Conservation (phyloP, 2,113 vertebrate species). For the Edolisoma coerulescens region DNA sequence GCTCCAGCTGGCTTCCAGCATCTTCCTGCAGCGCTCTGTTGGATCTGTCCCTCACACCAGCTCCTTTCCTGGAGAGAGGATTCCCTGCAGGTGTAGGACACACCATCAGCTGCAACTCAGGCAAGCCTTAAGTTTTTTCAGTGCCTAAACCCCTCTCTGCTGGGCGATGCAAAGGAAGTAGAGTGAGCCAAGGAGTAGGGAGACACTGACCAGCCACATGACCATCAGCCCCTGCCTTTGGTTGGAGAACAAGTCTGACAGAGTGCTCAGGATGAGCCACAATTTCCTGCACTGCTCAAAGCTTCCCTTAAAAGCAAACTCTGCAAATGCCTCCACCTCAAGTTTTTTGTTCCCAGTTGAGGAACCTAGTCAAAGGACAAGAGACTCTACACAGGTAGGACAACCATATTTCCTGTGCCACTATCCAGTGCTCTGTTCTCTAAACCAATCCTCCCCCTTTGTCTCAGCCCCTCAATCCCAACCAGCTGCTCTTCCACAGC, state of each 20-base stretch:
- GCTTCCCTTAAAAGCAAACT: not conserved
- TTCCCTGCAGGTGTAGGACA: not conserved
- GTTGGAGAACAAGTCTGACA: not conserved
- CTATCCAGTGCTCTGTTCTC: not conserved
- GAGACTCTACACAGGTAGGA: not conserved
- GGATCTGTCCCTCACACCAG: not conserved
- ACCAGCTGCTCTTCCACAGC: not conserved
- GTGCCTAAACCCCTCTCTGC: not conserved
- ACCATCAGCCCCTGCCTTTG: not conserved
- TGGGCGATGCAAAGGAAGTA: not conserved
- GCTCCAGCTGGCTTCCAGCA: not conserved
- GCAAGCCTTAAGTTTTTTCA: not conserved
- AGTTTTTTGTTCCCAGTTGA: not conserved
- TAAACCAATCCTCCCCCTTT: not conserved
- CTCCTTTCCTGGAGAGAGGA: not conserved
- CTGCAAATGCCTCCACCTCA: not conserved
- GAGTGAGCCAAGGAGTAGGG: accelerated
- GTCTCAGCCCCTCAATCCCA: not conserved
- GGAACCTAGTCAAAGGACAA: not conserved
- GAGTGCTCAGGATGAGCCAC: not conserved
- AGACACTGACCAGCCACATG: not conserved
- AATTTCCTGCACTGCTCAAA: not conserved
- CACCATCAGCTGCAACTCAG: not conserved
- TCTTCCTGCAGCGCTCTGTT: not conserved
- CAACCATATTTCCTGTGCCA: not conserved